Percentiles rank a stretch among this genome's conserved stretches.
These are phyloP conservation scores for Erannis defoliaria DNA, from an alignment of 2,888 invertebrate species.

Conservation along the genomic window DNA sequence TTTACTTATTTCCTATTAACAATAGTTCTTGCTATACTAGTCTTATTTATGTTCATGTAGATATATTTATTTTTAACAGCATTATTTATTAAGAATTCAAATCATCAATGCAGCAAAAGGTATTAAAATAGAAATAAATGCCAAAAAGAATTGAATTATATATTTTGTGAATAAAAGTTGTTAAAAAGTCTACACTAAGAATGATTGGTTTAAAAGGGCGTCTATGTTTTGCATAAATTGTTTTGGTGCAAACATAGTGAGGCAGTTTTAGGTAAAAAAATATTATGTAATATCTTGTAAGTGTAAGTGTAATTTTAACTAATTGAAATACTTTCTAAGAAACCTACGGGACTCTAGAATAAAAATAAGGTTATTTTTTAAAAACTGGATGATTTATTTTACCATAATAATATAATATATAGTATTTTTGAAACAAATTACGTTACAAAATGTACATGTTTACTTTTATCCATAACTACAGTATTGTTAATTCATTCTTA, in stretches of 20 bases:
- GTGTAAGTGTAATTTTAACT: too few species aligned
- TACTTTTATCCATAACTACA: conserved; percentile 84
- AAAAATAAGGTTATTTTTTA: conserved; percentile 83
- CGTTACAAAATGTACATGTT: conserved; percentile 92
- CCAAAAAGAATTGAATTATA: background rate
- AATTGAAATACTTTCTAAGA: too few species aligned
- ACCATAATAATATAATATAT: conserved; percentile 90
- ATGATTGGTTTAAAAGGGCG: too few species aligned
- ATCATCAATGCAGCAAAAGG: too few species aligned
- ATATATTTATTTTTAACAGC: background rate
- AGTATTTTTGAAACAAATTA: conserved; percentile 89
- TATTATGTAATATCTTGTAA: too few species aligned
- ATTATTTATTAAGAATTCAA: too few species aligned
- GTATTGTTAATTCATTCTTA: conserved; percentile 85
- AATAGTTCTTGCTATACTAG: conserved; percentile 8
- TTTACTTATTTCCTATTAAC: too few species aligned
- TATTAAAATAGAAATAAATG: background rate
- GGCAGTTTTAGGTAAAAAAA: too few species aligned
- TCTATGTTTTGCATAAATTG: background rate
- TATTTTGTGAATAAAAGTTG: too few species aligned
- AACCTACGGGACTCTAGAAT: conserved; percentile 48
- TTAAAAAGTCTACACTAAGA: too few species aligned
- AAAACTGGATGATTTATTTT: conserved; percentile 89
- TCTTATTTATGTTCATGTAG: background rate
- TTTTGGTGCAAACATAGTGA: background rate